These are phyloP conservation scores for Rhinichthys klamathensis DNA, from an alignment of 2,113 vertebrate genomes.

Conservation along the genomic window DNA sequence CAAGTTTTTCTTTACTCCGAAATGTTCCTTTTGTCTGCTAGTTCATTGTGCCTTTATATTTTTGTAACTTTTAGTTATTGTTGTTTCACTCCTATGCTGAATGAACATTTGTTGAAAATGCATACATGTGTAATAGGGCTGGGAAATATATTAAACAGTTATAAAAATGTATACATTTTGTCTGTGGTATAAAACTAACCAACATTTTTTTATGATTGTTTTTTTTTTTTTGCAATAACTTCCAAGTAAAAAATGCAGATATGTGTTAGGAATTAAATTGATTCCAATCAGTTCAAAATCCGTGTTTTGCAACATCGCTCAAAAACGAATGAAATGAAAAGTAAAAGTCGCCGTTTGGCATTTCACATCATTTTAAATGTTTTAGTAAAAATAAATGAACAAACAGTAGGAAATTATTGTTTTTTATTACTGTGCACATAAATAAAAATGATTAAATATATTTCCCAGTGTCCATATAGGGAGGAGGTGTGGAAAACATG, in stretches of 20 bases:
- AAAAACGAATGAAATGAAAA: background rate
- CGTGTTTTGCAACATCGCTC: background rate
- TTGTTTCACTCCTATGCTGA: constrained; percentile 38
- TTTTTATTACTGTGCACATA: background rate
- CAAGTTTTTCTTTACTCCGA: background rate
- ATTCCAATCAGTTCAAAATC: background rate
- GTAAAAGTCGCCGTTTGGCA: background rate
- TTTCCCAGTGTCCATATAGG: background rate
- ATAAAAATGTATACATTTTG: background rate
- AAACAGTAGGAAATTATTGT: background rate
- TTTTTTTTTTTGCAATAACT: background rate
- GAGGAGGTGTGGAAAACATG: background rate
- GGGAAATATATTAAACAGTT: background rate
- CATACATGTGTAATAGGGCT: background rate
- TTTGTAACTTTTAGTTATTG: constrained; percentile 27
- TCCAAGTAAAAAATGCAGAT: background rate
- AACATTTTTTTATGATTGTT: background rate
- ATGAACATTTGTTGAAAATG: constrained; percentile 35
- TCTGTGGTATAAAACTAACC: background rate
- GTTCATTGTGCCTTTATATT: constrained; percentile 52
- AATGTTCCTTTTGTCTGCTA: background rate
- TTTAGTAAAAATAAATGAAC: background rate
- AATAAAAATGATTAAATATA: background rate
- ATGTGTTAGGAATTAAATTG: background rate
- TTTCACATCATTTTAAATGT: background rate